These are phyloP conservation scores for Nasua narica DNA, from an alignment of 2,797 vertebrate genomes.

Conservation along the genomic window DNA sequence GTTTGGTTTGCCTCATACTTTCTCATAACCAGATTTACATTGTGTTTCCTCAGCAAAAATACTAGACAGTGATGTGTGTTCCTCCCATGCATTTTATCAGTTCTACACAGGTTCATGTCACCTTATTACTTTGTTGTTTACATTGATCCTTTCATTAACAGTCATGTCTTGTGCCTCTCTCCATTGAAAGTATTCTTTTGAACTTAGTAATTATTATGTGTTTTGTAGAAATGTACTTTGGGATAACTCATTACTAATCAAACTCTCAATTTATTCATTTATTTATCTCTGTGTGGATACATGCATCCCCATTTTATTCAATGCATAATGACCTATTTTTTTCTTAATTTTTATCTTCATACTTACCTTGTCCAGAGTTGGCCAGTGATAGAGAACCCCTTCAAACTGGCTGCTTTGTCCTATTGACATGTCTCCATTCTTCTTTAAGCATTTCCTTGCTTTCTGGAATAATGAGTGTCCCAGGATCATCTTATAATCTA, in stretches of 20 bases:
- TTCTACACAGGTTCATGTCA: not conserved
- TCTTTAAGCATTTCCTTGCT: not conserved
- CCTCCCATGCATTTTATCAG: too few relatives aligned
- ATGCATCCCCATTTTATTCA: not conserved
- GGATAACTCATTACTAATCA: not conserved
- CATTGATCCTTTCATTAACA: not conserved
- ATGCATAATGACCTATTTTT: not conserved
- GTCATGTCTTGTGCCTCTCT: not conserved
- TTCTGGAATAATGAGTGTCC: not conserved
- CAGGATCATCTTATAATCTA: not conserved
- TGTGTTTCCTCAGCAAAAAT: not conserved
- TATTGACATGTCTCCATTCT: not conserved
- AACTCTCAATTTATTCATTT: not conserved
- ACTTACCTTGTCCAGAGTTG: not conserved
- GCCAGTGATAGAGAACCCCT: not conserved
- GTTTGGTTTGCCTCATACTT: not conserved
- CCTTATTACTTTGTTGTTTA: not conserved
- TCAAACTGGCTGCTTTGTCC: not conserved
- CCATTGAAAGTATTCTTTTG: not conserved
- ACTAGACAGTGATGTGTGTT: not conserved
- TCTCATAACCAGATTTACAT: not conserved
- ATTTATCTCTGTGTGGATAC: not conserved
- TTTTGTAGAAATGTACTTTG: not conserved
- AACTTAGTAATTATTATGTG: not conserved
- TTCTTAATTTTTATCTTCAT: not conserved